Conservation (phyloP, 2,797 vertebrate genomes). For the Ctenopoma kingsleyae region DNA sequence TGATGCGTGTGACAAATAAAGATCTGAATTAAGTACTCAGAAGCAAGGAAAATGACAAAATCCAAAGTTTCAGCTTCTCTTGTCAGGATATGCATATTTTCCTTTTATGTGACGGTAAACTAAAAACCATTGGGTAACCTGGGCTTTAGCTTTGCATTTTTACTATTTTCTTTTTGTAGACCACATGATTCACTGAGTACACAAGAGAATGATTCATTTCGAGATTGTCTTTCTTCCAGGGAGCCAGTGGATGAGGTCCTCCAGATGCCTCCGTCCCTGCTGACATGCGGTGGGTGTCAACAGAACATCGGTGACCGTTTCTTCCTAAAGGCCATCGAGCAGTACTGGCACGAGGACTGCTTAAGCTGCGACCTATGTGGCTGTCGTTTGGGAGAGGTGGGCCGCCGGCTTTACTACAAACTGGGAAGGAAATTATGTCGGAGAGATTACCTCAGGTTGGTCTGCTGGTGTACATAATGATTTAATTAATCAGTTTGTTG, state of each 20-base stretch:
- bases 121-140: not conserved
- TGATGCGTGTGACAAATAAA: too few species aligned
- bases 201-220: not conserved
- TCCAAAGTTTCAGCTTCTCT: too few species aligned
- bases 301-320: constrained; percentile 98
- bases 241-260: constrained; percentile 97
- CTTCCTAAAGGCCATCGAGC: constrained; percentile 98
- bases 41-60: too few species aligned
- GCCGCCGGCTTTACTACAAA: constrained; percentile 96
- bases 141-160: not conserved
- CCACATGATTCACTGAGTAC: not conserved
- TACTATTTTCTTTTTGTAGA: not conserved
- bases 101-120: not conserved
- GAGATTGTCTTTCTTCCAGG: constrained; percentile 70
- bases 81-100: too few species aligned
- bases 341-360: constrained; percentile 99
- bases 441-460: constrained; percentile 97
- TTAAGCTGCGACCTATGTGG: constrained; percentile 98
- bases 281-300: constrained; percentile 97
- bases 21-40: too few species aligned
- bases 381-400: constrained; percentile 96
- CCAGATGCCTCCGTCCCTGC: constrained; percentile 95
- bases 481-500: not conserved
- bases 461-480: constrained; percentile 6
- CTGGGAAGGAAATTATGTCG: constrained; percentile 96